Conservation (phyloP, 2,113 vertebrate genomes). For the Apodemus sylvaticus region DNA sequence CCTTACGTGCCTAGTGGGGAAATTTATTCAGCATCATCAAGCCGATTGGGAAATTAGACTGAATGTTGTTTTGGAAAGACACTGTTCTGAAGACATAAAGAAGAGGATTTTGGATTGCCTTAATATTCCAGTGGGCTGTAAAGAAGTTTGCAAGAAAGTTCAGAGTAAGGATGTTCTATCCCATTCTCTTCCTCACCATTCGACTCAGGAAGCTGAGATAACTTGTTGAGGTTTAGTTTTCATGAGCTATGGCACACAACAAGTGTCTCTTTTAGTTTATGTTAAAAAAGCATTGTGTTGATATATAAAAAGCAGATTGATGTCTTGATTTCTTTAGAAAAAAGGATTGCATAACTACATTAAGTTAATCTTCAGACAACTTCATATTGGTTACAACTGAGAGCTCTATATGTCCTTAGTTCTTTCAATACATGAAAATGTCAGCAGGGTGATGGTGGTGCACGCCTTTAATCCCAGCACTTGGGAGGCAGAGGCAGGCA, state of each 20-base stretch:
- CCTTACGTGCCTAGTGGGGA: background rate
- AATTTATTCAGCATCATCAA: background rate
- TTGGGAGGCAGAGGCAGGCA: too few relatives aligned
- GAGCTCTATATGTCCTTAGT: background rate
- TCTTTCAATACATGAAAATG: background rate
- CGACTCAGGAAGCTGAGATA: background rate
- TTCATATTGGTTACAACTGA: background rate
- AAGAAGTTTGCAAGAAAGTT: background rate
- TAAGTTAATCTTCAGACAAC: background rate
- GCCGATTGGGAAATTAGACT: rapidly evolving
- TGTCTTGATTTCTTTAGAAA: background rate
- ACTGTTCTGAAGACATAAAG: rapidly evolving
- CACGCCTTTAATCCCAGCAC: too few relatives aligned
- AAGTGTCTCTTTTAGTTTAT: background rate
- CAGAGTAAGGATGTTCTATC: background rate
- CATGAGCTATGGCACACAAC: background rate
- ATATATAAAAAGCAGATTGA: background rate
- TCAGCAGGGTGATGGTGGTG: too few relatives aligned
- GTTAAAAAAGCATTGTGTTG: background rate
- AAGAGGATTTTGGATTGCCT: background rate
- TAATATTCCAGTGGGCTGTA: background rate
- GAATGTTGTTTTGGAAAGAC: background rate
- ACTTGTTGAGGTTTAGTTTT: background rate
- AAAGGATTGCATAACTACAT: background rate
- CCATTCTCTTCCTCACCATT: too few relatives aligned